phyloP scores from a whole-genome alignment of 1,140 invertebrate genomes.

The Camponotus vicinus region DNA sequence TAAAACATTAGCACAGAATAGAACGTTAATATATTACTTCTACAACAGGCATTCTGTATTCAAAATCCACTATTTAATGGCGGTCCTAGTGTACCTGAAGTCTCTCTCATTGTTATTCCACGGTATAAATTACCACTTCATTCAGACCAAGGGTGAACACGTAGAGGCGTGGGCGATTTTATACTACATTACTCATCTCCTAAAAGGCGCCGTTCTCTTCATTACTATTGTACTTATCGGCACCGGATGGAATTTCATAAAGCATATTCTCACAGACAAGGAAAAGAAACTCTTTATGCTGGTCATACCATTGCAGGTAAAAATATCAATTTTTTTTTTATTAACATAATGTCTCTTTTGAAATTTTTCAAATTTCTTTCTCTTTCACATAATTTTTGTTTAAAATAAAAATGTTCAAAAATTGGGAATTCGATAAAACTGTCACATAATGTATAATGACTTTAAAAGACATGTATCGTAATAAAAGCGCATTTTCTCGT shows the following conservation, averaged over 20 bases:
- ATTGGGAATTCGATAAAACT: background rate
- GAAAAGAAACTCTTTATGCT: slow-evolving; percentile 99
- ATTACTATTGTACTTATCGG: slow-evolving; percentile 98
- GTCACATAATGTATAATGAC: background rate
- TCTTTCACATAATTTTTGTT: background rate
- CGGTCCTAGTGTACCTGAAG: slow-evolving; percentile 96
- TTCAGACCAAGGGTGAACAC: slow-evolving; percentile 96
- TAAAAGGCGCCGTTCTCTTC: slow-evolving; percentile 97
- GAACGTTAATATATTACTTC: background rate
- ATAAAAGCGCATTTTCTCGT: slow-evolving; percentile 46
- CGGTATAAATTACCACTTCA: slow-evolving; percentile 98
- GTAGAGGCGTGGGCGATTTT: slow-evolving; percentile 98
- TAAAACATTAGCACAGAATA: background rate
- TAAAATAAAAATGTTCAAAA: background rate
- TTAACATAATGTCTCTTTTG: background rate
- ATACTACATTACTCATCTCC: slow-evolving; percentile 98
- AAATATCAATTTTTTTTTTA: slow-evolving; percentile 13
- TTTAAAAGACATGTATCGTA: background rate
- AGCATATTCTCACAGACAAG: slow-evolving; percentile 97
- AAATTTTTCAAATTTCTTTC: background rate
- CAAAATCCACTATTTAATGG: slow-evolving; percentile 99
- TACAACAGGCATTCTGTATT: slow-evolving; percentile 92
- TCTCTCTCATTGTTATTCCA: slow-evolving; percentile 97
- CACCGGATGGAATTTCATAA: slow-evolving; percentile 99
- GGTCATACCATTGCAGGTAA: slow-evolving; percentile 98